Evolutionary conservation across 2,888 invertebrate species (phyloP), one percentile per base, ranked within the genome.

Genomic region (Nysson spinosus): DNA sequence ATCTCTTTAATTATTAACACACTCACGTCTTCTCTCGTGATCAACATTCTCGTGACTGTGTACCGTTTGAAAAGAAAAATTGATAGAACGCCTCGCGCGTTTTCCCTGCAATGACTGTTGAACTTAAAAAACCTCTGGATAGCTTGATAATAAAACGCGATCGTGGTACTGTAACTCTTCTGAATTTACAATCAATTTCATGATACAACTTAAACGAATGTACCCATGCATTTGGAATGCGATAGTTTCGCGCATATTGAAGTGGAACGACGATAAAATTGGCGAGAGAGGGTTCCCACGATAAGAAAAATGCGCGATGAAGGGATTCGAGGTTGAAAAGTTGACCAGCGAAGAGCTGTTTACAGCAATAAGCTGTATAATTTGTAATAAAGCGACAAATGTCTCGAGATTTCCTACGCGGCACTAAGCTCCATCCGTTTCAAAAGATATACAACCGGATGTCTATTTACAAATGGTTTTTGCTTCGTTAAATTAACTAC

Each of bases 261-360:
- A 24, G 28, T 9, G 28, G 28, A 28, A 28, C 9, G 28, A 24
- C 4, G 6, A 28, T n/a, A 28, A 28, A 28, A 9, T 28, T 9
- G 5, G 28, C 9, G 3, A 28, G n/a, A 28, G 28, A 28, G n/a
- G 9, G 28, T 9, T 28, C 28, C 9, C 6, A 28, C 28, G 6
- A 28, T 9, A 24, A 9, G 28, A 28, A 28, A n/a, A 28, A 28
- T 28, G 9, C 24, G 30, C 26, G 34, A 39, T 16, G 34, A 56
- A 44, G 39, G 49, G 37, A 37, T 49, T 16, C 35, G 26, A 22
- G 35, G 12, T 37, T 24, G 14, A 22, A 52, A 47, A 28, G n/a
- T n/a, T n/a, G 28, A 9, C 9, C 3, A 9, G 28, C 6, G 5
- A 24, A 24, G 24, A 6, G 24, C 6, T 24, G 24, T 6, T 6